phyloP scores from a whole-genome alignment of 2,113 vertebrate genomes.

The Odobenus rosmarus region DNA sequence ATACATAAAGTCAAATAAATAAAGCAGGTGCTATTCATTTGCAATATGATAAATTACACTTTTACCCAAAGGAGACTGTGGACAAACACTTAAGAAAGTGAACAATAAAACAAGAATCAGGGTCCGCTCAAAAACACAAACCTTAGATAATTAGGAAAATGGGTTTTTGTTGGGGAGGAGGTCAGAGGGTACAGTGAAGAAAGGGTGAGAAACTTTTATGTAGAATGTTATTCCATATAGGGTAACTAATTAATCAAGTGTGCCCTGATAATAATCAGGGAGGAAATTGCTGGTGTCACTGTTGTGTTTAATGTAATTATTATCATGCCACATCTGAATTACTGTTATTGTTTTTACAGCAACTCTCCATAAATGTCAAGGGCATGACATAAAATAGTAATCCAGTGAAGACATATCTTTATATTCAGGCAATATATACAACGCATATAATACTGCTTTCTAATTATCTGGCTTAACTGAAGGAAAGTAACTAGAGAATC shows the following conservation, averaged over 20 bases:
- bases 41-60: neutral
- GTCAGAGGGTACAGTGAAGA: neutral
- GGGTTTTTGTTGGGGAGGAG: neutral
- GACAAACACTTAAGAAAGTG: neutral
- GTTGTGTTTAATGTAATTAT: neutral
- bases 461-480: conserved; percentile 13
- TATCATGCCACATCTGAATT: neutral
- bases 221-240: conserved; percentile 11
- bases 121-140: neutral
- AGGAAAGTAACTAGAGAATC: neutral
- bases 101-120: neutral
- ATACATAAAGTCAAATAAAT: neutral
- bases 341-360: neutral
- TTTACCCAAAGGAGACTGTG: neutral
- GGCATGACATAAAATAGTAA: neutral
- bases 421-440: neutral
- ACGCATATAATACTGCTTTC: neutral
- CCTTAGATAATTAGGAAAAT: conserved; percentile 1
- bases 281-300: neutral
- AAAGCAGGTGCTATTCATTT: neutral
- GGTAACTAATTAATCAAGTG: conserved; percentile 6
- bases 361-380: neutral
- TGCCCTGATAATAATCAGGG: conserved; percentile 13
- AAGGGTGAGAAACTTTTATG: neutral
- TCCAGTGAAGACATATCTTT: neutral